A percentile compares a stretch with the other conserved stretches of the same genome.
Evolutionary conservation across 2,888 invertebrate species (phyloP).

Genomic region (Germaria angustata): DNA sequence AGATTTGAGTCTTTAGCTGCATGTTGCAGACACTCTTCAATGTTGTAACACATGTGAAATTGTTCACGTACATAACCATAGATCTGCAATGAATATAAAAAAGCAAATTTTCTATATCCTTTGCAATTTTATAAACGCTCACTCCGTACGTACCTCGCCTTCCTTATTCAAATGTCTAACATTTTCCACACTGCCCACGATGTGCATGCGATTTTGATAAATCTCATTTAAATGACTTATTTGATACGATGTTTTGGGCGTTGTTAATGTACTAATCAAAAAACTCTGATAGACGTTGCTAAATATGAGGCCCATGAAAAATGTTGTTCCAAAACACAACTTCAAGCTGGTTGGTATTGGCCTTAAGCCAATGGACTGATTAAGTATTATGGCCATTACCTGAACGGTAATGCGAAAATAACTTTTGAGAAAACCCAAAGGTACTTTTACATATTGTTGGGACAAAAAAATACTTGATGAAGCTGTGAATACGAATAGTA

Average conservation of each 20-base stretch:
- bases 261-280: conserved; percentile 77
- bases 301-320: conserved; percentile 73
- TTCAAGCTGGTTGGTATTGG: conserved; percentile 68
- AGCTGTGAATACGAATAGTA: conserved; percentile 69
- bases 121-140: too few relatives aligned
- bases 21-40: conserved; percentile 75
- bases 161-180: conserved; percentile 75
- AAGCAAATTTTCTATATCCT: too few relatives aligned
- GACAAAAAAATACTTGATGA: conserved; percentile 69
- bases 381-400: conserved; percentile 71
- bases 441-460: conserved; percentile 65
- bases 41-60: conserved; percentile 75
- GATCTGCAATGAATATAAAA: conserved; percentile 68
- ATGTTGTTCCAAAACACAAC: conserved; percentile 69
- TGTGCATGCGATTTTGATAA: conserved; percentile 72
- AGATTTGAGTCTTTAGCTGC: conserved; percentile 71
- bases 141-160: conserved; percentile 71
- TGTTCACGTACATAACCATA: conserved; percentile 76
- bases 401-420: conserved; percentile 68
- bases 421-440: conserved; percentile 49
- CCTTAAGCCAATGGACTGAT: conserved; percentile 67
- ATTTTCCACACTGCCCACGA: conserved; percentile 76
- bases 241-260: conserved; percentile 74
- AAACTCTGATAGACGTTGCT: conserved; percentile 77
- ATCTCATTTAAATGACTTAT: conserved; percentile 74